These are phyloP conservation scores for Epizoanthus illoricatus DNA, from an alignment of 92 coral and sea anemone genomes.

Conservation along the genomic window DNA sequence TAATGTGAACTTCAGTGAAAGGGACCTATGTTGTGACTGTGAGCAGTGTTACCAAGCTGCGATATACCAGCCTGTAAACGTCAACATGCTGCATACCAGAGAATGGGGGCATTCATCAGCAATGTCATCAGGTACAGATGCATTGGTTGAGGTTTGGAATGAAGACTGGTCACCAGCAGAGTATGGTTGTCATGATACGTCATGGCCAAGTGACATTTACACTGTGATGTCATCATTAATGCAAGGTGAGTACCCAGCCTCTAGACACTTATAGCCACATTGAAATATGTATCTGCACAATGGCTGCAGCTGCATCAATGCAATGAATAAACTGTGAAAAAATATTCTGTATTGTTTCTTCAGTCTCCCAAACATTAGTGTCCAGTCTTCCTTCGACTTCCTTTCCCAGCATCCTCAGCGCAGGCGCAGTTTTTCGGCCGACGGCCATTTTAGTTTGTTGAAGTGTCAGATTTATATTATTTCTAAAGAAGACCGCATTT, in stretches of 20 bases:
- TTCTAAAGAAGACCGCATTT: not conserved
- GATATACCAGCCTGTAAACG: not conserved
- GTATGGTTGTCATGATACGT: not conserved
- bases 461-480: not conserved
- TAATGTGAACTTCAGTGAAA: slow-evolving; percentile 5
- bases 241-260: slow-evolving; percentile 20
- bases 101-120: not conserved
- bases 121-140: not conserved
- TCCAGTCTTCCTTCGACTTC: not conserved
- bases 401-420: slow-evolving; percentile 31
- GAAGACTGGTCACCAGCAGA: not conserved
- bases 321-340: not conserved
- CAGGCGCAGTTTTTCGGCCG: not conserved
- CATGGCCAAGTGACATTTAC: slow-evolving; percentile 9
- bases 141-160: not conserved
- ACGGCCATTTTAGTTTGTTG: slow-evolving; percentile 22
- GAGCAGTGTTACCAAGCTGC: slow-evolving; percentile 32
- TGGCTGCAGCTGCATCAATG: not conserved
- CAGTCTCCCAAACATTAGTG: too few species aligned
- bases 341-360: too few species aligned
- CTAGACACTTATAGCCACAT: too few species aligned
- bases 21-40: slow-evolving; percentile 24
- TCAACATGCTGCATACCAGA: not conserved
- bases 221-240: slow-evolving; percentile 23
- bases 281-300: too few species aligned